Conservation (phyloP, 2,888 invertebrate genomes). For the Esperia sulphurella region DNA sequence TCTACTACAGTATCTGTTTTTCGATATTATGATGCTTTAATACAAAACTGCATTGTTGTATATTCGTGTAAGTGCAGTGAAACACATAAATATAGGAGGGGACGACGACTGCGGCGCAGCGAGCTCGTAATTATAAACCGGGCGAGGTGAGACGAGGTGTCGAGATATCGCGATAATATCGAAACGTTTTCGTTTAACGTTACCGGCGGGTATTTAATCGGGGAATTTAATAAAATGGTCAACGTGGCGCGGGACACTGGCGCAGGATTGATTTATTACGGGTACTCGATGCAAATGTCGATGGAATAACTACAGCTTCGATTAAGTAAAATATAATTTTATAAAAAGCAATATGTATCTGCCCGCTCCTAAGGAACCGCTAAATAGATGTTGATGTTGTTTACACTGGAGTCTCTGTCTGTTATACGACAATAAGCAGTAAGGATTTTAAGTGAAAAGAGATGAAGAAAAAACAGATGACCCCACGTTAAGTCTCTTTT, state of each 20-base stretch:
- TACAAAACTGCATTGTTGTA: too few relatives aligned
- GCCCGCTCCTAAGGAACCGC: too few relatives aligned
- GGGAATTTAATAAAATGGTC: constrained; percentile 65
- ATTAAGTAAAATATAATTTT: constrained; percentile 20
- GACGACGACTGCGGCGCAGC: constrained; percentile 16
- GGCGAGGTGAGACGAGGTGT: constrained; percentile 54
- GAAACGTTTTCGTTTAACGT: constrained; percentile 52
- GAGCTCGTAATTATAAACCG: constrained; percentile 49
- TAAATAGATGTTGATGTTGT: too few relatives aligned
- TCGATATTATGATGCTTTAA: too few relatives aligned
- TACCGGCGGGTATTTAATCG: constrained; percentile 58
- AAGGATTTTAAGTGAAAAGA: too few relatives aligned
- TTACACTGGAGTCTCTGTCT: too few relatives aligned
- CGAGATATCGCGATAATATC: constrained; percentile 67
- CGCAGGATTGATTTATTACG: constrained; percentile 48
- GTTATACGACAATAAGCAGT: too few relatives aligned
- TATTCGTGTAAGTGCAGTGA: constrained; percentile 2
- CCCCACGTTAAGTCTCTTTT: too few relatives aligned
- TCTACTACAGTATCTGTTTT: too few relatives aligned
- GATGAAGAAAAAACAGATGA: too few relatives aligned
- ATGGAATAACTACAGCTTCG: constrained; percentile 22
- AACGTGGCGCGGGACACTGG: constrained; percentile 25
- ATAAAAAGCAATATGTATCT: too few relatives aligned
- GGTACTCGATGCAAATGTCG: constrained; percentile 19
- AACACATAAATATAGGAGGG: constrained; percentile 22